These are phyloP conservation scores for Blastomussa wellsi DNA, from an alignment of 92 coral and sea anemone species.

Conservation along the genomic window DNA sequence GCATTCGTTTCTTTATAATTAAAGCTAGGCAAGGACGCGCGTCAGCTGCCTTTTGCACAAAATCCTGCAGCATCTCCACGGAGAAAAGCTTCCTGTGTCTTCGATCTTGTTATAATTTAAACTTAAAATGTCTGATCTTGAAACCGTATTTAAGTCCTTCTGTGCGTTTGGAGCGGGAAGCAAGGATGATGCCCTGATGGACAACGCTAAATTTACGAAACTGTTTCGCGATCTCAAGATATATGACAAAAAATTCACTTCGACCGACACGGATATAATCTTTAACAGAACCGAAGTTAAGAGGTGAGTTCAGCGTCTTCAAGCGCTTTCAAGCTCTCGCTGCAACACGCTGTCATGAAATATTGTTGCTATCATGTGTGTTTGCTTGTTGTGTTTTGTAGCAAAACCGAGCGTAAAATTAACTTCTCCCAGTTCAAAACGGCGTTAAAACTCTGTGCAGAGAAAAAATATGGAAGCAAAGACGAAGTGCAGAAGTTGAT, in stretches of 20 bases:
- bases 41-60: constrained; percentile 7
- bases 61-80: not conserved
- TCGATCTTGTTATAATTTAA: not conserved
- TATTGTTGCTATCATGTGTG: not conserved
- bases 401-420: constrained; percentile 91
- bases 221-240: constrained; percentile 85
- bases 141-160: constrained; percentile 71
- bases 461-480: constrained; percentile 74
- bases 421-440: constrained; percentile 67
- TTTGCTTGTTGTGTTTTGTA: constrained; percentile 31
- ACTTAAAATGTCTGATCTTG: constrained; percentile 68
- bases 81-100: not conserved
- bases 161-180: constrained; percentile 95
- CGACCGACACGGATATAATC: constrained; percentile 91
- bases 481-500: constrained; percentile 58
- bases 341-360: not conserved
- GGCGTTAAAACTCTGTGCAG: constrained; percentile 80
- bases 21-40: not conserved
- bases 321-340: not conserved
- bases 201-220: constrained; percentile 89
- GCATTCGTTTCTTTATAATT: not conserved
- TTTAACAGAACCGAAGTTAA: constrained; percentile 93
- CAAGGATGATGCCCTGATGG: constrained; percentile 78
- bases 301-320: constrained; percentile 49
- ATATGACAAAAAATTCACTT: constrained; percentile 79